phyloP scores from a whole-genome alignment of 2,888 invertebrate species.

The Oscheius onirici region DNA sequence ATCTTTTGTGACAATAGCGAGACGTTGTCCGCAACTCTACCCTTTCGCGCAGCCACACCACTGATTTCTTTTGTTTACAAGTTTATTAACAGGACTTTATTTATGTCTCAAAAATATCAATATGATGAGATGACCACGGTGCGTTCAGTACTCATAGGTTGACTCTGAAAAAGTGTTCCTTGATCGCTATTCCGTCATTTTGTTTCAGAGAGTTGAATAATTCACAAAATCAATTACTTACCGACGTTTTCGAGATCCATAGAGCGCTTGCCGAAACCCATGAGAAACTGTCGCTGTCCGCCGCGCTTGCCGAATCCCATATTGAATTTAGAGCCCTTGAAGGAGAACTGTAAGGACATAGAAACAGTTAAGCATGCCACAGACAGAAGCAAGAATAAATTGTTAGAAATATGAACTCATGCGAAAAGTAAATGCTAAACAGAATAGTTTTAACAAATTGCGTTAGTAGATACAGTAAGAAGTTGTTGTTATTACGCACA shows the following conservation, averaged over 20 bases:
- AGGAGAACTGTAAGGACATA: constrained; percentile 24
- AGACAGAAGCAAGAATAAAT: constrained; percentile 13
- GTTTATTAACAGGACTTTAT: constrained; percentile 29
- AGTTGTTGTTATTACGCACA: not conserved
- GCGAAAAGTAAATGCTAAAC: not conserved
- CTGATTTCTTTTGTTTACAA: too few relatives aligned
- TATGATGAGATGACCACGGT: constrained; percentile 10
- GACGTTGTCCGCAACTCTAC: too few relatives aligned
- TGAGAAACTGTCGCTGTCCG: constrained; percentile 46
- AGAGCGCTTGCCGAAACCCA: constrained; percentile 52
- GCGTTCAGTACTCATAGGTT: constrained; percentile 26
- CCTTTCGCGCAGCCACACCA: too few relatives aligned
- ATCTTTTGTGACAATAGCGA: too few relatives aligned
- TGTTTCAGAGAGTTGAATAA: not conserved
- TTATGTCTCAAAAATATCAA: constrained; percentile 22
- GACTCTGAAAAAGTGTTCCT: constrained; percentile 15
- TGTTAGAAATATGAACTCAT: not conserved
- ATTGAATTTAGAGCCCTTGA: constrained; percentile 41
- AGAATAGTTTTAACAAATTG: not conserved
- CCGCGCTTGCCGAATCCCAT: constrained; percentile 59
- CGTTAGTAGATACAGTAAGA: not conserved
- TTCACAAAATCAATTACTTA: constrained; percentile 1
- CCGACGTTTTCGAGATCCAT: constrained; percentile 18
- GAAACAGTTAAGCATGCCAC: constrained; percentile 18
- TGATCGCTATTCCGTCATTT: not conserved